Evolutionary conservation across 2,888 invertebrate genomes (phyloP), one percentile per base, ranked within the genome.

Genomic region (Cephonodes hylas): DNA sequence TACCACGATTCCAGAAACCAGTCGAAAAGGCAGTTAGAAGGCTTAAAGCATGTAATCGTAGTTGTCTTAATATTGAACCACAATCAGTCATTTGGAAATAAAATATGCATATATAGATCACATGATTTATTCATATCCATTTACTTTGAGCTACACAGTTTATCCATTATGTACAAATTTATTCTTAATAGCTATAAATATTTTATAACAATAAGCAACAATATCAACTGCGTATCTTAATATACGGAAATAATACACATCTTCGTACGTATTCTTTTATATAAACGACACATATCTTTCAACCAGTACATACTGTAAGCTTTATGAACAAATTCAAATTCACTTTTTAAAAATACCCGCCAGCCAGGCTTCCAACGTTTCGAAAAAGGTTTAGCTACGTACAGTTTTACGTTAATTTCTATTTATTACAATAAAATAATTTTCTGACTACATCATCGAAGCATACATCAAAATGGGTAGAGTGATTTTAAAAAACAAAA

Each of bases 191-290:
- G 72, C 78, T 84, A 81, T 83, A 80, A 80, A 82, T 83, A 83
- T 80, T 81, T 80, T 75, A 79, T 86, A 91, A 89, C 89, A 91
- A 86, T 86, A 86, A 89, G 90, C 90, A 91, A 91, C 90, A 90
- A 88, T 88, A 76, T 78, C 64, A 63, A 57, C 61, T 46, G 61
- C 61, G 18, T 38, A 46, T 38, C 34, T 44, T 58, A 45, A 23
- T 6, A 60, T 13, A 38, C 25, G 18, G 25, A 27, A 22, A 59
- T 25, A 58, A 42, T 22, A 31, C 34, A 59, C 34, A 22, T 38
- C n/a, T 38, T 53, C 42, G 42, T 42, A 60, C 25, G 23, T 20
- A 60, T 22, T 42, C n/a, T 42, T 18, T 18, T 0, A 31, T 31
- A 31, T 31, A 6, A 53, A 31, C 18, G 31, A 46, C 18, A 10